phyloP scores from a whole-genome alignment of 2,797 vertebrate species.

The Paguma larvata region DNA sequence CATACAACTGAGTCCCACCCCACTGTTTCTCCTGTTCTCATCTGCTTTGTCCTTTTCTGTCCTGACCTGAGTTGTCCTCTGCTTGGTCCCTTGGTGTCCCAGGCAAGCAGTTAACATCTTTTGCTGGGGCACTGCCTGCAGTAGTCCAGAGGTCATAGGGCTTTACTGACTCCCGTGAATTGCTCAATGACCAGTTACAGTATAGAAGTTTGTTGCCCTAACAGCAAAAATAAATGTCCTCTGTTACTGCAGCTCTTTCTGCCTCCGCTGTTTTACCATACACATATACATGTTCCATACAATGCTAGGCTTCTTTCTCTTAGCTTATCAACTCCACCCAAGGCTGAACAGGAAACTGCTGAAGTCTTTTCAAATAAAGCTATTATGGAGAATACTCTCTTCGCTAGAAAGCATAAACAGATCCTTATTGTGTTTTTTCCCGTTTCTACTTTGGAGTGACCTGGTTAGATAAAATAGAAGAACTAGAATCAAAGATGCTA shows the following conservation, averaged over 20 bases:
- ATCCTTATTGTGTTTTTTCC: neutral
- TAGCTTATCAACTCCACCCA: neutral
- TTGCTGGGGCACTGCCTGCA: neutral
- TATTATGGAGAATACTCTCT: neutral
- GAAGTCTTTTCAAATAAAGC: neutral
- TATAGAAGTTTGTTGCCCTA: neutral
- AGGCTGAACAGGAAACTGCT: neutral
- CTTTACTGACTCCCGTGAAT: neutral
- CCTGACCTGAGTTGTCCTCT: neutral
- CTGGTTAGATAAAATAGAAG: neutral
- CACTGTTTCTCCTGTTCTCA: neutral
- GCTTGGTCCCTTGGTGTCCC: neutral
- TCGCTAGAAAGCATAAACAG: neutral
- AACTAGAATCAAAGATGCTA: neutral
- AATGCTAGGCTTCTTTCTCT: neutral
- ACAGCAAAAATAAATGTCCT: neutral
- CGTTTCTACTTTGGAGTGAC: neutral
- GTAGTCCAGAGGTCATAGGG: neutral
- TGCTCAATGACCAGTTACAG: neutral
- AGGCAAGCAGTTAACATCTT: neutral
- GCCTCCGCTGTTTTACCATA: neutral
- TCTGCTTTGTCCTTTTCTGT: neutral
- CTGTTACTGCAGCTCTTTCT: neutral
- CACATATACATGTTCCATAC: no score
- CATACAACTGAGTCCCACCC: neutral